These are phyloP conservation scores for Coregonus suidteri DNA, from an alignment of 2,797 vertebrate genomes.

Conservation along the genomic window DNA sequence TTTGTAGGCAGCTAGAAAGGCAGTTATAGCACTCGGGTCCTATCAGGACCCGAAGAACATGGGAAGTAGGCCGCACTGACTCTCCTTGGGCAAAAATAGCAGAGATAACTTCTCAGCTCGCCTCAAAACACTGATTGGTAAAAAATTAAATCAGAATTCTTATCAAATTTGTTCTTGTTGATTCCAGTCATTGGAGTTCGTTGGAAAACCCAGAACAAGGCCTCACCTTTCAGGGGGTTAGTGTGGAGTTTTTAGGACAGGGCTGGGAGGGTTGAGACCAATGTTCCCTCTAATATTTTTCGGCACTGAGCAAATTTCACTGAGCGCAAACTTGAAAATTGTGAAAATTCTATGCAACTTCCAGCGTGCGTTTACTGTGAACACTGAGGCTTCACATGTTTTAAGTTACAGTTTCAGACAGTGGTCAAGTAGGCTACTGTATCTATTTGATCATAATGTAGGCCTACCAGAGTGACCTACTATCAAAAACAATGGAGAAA, in stretches of 20 bases:
- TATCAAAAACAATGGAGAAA: no score
- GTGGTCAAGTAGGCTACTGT: no score
- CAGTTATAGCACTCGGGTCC: constrained; percentile 71
- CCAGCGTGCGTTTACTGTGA: no score
- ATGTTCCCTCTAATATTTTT: no score
- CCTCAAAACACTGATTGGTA: constrained; percentile 49
- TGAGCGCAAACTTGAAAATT: no score
- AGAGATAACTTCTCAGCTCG: constrained; percentile 60
- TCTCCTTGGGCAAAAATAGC: constrained; percentile 77
- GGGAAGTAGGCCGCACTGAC: constrained; percentile 72
- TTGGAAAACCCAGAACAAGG: constrained; percentile 13
- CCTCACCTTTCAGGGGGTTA: constrained; percentile 11
- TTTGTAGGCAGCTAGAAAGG: constrained; percentile 75
- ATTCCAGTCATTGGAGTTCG: constrained; percentile 10
- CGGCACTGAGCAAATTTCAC: no score
- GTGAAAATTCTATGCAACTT: no score
- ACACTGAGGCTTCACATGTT: no score
- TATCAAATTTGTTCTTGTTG: constrained; percentile 30
- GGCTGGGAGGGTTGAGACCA: background rate
- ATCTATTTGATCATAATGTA: no score
- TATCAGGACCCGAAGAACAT: constrained; percentile 58
- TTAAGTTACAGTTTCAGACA: no score
- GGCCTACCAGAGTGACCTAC: no score
- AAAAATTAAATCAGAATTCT: constrained; percentile 10
- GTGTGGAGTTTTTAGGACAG: background rate